Evolutionary conservation across 2,113 vertebrate genomes (phyloP).

Genomic region (Myotis brandtii): DNA sequence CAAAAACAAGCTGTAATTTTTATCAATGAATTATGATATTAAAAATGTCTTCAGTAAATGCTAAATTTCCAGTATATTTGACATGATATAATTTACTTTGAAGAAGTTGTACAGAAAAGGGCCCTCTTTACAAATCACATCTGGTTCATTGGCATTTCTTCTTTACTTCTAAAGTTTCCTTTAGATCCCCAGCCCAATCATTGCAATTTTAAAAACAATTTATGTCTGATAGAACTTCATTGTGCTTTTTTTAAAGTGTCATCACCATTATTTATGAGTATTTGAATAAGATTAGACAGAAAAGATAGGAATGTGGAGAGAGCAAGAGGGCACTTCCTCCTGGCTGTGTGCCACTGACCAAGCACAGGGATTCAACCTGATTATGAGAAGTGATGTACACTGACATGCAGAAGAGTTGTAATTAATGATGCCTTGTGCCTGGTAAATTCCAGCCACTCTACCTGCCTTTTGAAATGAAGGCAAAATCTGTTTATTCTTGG

Average conservation of each 20-base stretch:
- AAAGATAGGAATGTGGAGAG: not conserved
- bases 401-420: not conserved
- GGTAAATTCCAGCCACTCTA: not conserved
- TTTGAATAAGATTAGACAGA: not conserved
- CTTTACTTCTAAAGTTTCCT: not conserved
- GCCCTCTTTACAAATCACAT: not conserved
- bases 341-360: too few species aligned
- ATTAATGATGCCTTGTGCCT: not conserved
- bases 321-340: too few species aligned
- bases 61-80: not conserved
- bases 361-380: rapidly evolving
- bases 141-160: not conserved
- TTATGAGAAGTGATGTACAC: not conserved
- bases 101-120: not conserved
- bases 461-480: slow-evolving; percentile 3
- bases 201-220: not conserved
- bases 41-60: not conserved
- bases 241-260: not conserved
- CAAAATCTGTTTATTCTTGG: slow-evolving; percentile 28
- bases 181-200: not conserved
- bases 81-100: not conserved
- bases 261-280: not conserved
- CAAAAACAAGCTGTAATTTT: slow-evolving; percentile 49
- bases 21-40: slow-evolving; percentile 32
- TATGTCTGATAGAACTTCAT: not conserved